Evolutionary conservation across 2,888 invertebrate species (phyloP), one percentile per base, ranked within the genome.

Genomic region (Linnaemya vulpina): DNA sequence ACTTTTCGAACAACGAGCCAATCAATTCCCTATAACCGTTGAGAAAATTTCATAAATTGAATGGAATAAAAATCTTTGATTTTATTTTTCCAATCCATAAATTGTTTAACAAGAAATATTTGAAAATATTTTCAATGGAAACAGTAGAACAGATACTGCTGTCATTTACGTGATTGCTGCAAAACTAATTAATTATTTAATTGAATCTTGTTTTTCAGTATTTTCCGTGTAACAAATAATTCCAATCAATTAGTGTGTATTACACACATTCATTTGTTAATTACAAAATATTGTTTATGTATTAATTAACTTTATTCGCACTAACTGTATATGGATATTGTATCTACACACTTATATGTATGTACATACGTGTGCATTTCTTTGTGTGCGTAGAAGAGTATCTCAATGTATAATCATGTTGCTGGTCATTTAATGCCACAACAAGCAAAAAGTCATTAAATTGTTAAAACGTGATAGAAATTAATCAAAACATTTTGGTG

Each of bases 401-500:
- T 46, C 0, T n/a, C 20, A 62, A 17, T 60, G 13, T 9, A 4
- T 17, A 15, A 25, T 0, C n/a, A 20, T 63, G 60, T 70, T 17
- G 25, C 17, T 17, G 46, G 5, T n/a, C 25, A 63, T 71, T 70
- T 55, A 35, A 40, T 49, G 49, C 20, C 58, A 65, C 0, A 10
- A 22, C 38, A 35, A 20, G 22, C 15, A 73, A 40, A 65, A 51
- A 58, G 8, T 13, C 30, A 76, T 55, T 49, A 70, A 81, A 55
- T 76, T 70, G 46, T 25, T 38, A 49, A 58, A 71, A 71, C 76
- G 82, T 83, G 71, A 77, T 55, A 51, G 65, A 76, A 76, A 82
- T 68, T 76, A 76, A 76, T 82, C 70, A 76, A 40, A 46, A 67
- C 5, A 22, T 11, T 49, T 70, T 22, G 25, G 13, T 17, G 35